Evolutionary conservation across 2,113 vertebrate species (phyloP).

Genomic region (Mormyrus lacerda): DNA sequence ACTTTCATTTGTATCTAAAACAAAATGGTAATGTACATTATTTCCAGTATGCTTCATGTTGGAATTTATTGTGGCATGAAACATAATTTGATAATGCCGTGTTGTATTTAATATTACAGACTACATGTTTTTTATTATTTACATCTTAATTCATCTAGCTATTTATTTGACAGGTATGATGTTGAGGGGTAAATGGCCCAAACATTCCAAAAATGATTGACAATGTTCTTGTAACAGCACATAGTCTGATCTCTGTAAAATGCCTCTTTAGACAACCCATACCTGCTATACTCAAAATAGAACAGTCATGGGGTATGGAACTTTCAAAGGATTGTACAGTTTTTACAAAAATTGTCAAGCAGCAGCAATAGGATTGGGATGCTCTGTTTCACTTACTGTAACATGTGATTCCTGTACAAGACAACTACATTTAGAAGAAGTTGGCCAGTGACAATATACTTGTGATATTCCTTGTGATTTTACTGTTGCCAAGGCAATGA

Average conservation of each 20-base stretch:
- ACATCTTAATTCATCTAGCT: background rate
- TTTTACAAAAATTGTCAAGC: background rate
- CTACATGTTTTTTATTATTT: conserved; percentile 2
- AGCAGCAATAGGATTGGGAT: background rate
- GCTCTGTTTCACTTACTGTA: background rate
- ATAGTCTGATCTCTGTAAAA: background rate
- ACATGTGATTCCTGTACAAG: background rate
- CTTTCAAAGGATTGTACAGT: background rate
- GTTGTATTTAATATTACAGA: background rate
- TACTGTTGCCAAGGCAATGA: background rate
- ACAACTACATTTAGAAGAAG: background rate
- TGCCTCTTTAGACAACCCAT: background rate
- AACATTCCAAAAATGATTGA: background rate
- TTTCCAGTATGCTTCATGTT: background rate
- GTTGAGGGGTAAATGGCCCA: background rate
- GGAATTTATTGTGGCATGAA: background rate
- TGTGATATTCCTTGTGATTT: background rate
- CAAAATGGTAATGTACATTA: background rate
- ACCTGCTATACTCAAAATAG: background rate
- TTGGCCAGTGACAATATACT: background rate
- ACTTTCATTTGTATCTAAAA: background rate
- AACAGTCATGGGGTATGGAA: background rate
- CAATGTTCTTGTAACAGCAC: background rate
- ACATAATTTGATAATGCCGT: background rate
- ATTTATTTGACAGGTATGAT: background rate